These are phyloP conservation scores for Drosophila pseudotalamancana DNA, from an alignment of 2,888 invertebrate species.

Conservation along the genomic window DNA sequence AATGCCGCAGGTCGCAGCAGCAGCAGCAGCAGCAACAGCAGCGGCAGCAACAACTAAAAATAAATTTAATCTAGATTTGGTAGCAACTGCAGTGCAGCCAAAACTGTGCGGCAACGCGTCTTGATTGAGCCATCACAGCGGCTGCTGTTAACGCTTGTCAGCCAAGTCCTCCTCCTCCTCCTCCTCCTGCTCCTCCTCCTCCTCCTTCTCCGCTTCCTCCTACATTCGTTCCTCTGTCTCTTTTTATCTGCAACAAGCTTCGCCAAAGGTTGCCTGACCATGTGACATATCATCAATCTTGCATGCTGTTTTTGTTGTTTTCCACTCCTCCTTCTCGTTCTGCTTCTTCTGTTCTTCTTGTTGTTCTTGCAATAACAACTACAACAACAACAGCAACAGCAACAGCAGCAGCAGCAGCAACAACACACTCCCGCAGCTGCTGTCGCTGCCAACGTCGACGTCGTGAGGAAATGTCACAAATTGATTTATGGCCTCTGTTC, in stretches of 20 bases:
- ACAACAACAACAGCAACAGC: slow-evolving; percentile 17
- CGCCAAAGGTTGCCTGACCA: slow-evolving; percentile 55
- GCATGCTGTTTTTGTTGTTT: slow-evolving; percentile 32
- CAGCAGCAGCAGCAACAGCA: slow-evolving; percentile 17
- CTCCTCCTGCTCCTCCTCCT: background rate
- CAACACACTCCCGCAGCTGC: slow-evolving; percentile 50
- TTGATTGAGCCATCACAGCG: slow-evolving; percentile 71
- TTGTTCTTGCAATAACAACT: slow-evolving; percentile 12
- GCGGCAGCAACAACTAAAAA: slow-evolving; percentile 58
- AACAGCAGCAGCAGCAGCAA: slow-evolving; percentile 12
- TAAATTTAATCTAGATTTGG: slow-evolving; percentile 71
- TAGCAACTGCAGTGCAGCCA: slow-evolving; percentile 36
- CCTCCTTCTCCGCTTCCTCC: background rate
- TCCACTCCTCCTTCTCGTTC: slow-evolving; percentile 10
- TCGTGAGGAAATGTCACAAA: slow-evolving; percentile 78
- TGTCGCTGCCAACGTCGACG: slow-evolving; percentile 34
- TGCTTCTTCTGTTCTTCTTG: slow-evolving; percentile 9
- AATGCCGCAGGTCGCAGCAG: slow-evolving; percentile 50
- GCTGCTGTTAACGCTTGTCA: slow-evolving; percentile 80
- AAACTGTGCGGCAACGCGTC: slow-evolving; percentile 71
- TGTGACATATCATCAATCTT: slow-evolving; percentile 76
- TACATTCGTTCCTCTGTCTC: slow-evolving; percentile 10
- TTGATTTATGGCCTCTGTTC: slow-evolving; percentile 70
- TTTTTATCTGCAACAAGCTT: slow-evolving; percentile 29
- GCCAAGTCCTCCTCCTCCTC: slow-evolving; percentile 1